Base-by-base conservation (phyloP, 2,888 invertebrate species). In the Molorchus minor region DNA sequence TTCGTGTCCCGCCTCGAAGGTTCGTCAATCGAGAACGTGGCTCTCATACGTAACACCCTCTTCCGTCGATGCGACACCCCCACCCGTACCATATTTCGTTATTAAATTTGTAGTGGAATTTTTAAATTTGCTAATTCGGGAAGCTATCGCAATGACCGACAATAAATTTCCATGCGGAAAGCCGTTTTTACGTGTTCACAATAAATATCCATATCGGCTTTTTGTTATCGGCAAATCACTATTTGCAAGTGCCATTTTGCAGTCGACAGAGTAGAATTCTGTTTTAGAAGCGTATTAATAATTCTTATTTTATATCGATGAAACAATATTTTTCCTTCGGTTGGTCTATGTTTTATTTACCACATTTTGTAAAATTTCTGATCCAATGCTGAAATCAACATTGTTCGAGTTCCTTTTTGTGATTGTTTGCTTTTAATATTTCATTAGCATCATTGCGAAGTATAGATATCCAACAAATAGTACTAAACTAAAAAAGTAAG, bases 191-290 rank as follows among this genome's bases (percentile, higher is more conserved):
- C 55, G 33, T 35, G 29, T 54, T 53, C 54, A 54, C 58, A 57
- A 56, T 62, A 61, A 61, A 64, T 61, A 61, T 58, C 41, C 52
- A 52, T 49, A 60, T 58, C 40, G 55, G 43, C n/a, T 21, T 61
- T 61, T 33, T 47, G 52, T 52, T 51, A 64, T 61, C 54, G 49
- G 29, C 51, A 56, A 55, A 61, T 59, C 56, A 33, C 58, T 53
- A 61, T 60, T 58, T 62, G 55, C 64, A 57, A 62, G 61, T 65
- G 62, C 60, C 54, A 41, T 57, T 61, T 62, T 62, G 56, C 58
- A 41, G 29, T 30, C 40, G 30, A 17, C 20, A 29, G 21, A 41
- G 60, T 58, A 56, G 38, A 61, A 62, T 56, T 41, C 52, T 4
- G 38, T 21, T 35, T 40, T 45, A 38, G 29, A n/a, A 30, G 36